Percentiles rank a stretch among this genome's conserved stretches.
phyloP scores from a whole-genome alignment of 2,797 vertebrate genomes.

The Pogoniulus pusillus region DNA sequence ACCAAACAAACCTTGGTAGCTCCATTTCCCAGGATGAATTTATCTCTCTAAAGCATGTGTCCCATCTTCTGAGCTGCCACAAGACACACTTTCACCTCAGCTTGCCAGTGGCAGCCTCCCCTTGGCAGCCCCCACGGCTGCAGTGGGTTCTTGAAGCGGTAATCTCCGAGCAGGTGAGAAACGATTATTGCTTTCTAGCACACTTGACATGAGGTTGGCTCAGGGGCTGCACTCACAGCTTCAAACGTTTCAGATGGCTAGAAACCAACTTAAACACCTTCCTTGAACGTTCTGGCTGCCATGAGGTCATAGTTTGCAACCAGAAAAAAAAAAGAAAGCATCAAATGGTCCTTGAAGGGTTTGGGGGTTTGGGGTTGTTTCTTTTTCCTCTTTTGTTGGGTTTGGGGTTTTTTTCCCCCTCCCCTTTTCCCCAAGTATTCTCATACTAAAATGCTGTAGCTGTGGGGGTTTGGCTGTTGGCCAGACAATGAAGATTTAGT shows the following conservation, averaged over 20 bases:
- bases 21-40: slow-evolving; percentile 41
- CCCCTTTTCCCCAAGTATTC: slow-evolving; percentile 27
- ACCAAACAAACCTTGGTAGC: slow-evolving; percentile 24
- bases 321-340: slow-evolving; percentile 9
- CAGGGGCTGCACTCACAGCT: slow-evolving; percentile 22
- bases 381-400: not conserved
- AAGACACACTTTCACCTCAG: slow-evolving; percentile 56
- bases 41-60: not conserved
- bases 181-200: slow-evolving; percentile 69
- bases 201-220: slow-evolving; percentile 68
- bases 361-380: too few relatives aligned
- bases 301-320: slow-evolving; percentile 72
- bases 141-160: slow-evolving; percentile 66
- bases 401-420: too few relatives aligned
- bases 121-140: slow-evolving; percentile 14
- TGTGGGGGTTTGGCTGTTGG: slow-evolving; percentile 71
- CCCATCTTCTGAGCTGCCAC: slow-evolving; percentile 59
- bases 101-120: slow-evolving; percentile 58
- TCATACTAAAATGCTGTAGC: slow-evolving; percentile 61
- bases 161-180: slow-evolving; percentile 77
- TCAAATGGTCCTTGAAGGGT: slow-evolving; percentile 64
- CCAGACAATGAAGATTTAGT: slow-evolving; percentile 73
- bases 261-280: slow-evolving; percentile 77
- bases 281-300: slow-evolving; percentile 55
- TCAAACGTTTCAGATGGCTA: slow-evolving; percentile 72